A percentile compares a stretch with the other conserved stretches of the same genome.
phyloP scores from a whole-genome alignment of 2,888 invertebrate species.

The Barypeithes pellucidus region DNA sequence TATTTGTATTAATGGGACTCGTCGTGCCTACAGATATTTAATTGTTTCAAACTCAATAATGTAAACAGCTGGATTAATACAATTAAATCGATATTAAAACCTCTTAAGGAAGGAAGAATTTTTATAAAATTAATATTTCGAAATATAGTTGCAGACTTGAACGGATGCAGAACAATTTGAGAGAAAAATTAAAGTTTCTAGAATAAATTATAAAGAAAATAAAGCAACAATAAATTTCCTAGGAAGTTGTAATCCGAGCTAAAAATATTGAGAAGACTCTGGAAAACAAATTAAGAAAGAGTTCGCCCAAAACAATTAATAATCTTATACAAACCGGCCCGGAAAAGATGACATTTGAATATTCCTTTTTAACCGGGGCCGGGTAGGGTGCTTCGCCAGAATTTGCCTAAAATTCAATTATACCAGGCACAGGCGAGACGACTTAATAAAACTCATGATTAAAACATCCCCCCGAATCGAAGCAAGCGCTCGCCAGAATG shows the following conservation, averaged over 20 bases:
- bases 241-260: conserved; percentile 52
- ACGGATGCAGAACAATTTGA: no score
- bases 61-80: no score
- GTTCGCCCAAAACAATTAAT: conserved; percentile 55
- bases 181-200: no score
- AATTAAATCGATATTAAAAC: no score
- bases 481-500: conserved; percentile 35
- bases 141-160: no score
- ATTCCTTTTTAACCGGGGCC: conserved; percentile 58
- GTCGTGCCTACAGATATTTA: background rate
- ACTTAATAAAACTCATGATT: conserved; percentile 67
- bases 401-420: conserved; percentile 64
- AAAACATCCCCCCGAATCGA: conserved; percentile 61
- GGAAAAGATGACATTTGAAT: conserved; percentile 58
- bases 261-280: background rate
- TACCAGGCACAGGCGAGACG: conserved; percentile 60
- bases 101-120: no score
- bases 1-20: conserved; percentile 2
- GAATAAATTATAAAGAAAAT: background rate
- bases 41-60: no score
- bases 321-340: conserved; percentile 54
- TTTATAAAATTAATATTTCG: no score
- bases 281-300: conserved; percentile 34
- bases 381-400: conserved; percentile 61
- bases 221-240: conserved; percentile 40